Conservation (phyloP, 2,113 vertebrate genomes). For the Labeo catla region DNA sequence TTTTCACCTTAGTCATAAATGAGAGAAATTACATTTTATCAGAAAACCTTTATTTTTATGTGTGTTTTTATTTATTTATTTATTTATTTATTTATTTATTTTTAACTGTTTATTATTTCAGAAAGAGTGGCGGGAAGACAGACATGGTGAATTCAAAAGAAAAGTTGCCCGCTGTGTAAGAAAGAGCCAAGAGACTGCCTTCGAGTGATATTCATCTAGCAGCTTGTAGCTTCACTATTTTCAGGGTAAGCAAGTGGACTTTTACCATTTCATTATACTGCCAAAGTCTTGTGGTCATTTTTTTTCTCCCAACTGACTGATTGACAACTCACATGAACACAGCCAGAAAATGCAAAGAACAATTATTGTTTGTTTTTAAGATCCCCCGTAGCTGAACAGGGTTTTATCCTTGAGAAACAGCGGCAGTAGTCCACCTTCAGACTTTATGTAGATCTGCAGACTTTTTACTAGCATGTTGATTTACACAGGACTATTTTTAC, state of each 20-base stretch:
- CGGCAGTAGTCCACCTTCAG: neutral
- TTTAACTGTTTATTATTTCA: slow-evolving; percentile 60
- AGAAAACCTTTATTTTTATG: neutral
- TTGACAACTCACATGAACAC: neutral
- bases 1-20: neutral
- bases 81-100: neutral
- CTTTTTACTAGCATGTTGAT: neutral
- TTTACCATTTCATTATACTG: slow-evolving; percentile 37
- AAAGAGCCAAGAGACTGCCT: slow-evolving; percentile 99
- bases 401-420: neutral
- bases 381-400: neutral
- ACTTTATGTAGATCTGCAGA: neutral
- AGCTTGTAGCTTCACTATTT: slow-evolving; percentile 89
- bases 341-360: neutral
- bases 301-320: neutral
- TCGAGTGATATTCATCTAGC: slow-evolving; percentile 93
- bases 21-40: neutral
- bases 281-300: slow-evolving; percentile 24
- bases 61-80: too few species aligned
- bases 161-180: slow-evolving; percentile 99
- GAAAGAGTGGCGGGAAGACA: slow-evolving; percentile 99
- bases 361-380: neutral
- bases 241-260: slow-evolving; percentile 88
- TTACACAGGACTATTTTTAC: neutral
- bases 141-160: slow-evolving; percentile 98